Evolutionary conservation across 1,140 invertebrate genomes (phyloP), one percentile per base, ranked within the genome.

Genomic region (Caerostris darwini): DNA sequence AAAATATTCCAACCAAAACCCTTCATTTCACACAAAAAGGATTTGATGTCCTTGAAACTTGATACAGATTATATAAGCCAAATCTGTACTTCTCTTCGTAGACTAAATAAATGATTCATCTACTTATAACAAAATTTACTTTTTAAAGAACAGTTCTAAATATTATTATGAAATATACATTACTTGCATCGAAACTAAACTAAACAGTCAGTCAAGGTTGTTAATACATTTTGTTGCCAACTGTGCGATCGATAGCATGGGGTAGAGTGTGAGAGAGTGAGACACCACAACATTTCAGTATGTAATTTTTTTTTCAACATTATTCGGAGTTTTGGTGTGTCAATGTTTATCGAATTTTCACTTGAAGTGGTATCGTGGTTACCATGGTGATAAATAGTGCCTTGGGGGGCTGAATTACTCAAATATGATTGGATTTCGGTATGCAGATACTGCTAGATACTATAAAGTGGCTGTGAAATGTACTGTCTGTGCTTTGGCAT

Each of bases 281-380:
- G 71, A 50, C 34, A 50, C 53, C 8, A 34, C 19, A 34, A 50
- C 8, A 77, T 50, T 77, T 5, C 71, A 77, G 71, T 50, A 53
- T 12, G 71, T 77, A 12, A 3, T 71, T 71, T 19, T 53, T 12
- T 53, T 50, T 77, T 77, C 50, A 77, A 50, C 53, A 77, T 53
- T 53, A 77, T 64, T 64, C 14, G 71, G 34, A 77, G 71, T 77
- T 77, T 77, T 77, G 34, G 71, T 77, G 50, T 77, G 71, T 77
- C 71, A 77, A 77, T 77, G 71, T 77, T 77, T 77, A 77, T 77
- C 71, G 71, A 77, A 77, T 8, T 77, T 53, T 77, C 53, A 50
- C 19, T 77, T 64, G 71, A 77, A 77, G 71, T 77, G 10, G 19
- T 77, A 77, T 50, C 71, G 71, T 50, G 14, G 71, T 77, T 77